Conservation (phyloP, 2,797 vertebrate genomes). For the Sebastes minor region DNA sequence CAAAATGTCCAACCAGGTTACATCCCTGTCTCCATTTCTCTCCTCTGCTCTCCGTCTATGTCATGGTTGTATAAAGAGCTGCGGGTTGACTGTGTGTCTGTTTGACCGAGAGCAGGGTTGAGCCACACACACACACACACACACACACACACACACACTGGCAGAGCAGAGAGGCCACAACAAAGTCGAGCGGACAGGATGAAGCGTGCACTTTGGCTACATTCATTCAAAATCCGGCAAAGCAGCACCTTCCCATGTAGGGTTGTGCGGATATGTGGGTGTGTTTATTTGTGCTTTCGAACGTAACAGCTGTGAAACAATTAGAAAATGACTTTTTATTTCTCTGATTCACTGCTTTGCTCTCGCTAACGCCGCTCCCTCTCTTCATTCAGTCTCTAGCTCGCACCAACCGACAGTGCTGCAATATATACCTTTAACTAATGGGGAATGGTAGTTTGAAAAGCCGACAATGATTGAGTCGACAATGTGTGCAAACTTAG, state of each 20-base stretch:
- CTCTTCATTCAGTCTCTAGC: background rate
- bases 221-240: background rate
- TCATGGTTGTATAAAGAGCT: background rate
- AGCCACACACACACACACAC: background rate
- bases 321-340: background rate
- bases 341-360: background rate
- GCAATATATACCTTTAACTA: no score
- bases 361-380: background rate
- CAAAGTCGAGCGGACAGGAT: background rate
- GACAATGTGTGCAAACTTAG: background rate
- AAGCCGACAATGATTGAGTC: no score
- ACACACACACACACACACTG: background rate
- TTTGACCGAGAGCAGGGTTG: background rate
- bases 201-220: background rate
- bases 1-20: background rate
- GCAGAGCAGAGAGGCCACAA: background rate
- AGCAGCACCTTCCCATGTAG: background rate
- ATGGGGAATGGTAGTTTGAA: no score
- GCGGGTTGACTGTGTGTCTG: background rate
- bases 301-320: background rate
- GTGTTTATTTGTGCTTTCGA: background rate
- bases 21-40: background rate
- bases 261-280: background rate
- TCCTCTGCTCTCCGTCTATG: background rate
- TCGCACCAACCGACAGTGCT: background rate